Evolutionary conservation across 1,140 invertebrate species (phyloP), one percentile per base, ranked within the genome.

Genomic region (Rhyzopertha dominica): DNA sequence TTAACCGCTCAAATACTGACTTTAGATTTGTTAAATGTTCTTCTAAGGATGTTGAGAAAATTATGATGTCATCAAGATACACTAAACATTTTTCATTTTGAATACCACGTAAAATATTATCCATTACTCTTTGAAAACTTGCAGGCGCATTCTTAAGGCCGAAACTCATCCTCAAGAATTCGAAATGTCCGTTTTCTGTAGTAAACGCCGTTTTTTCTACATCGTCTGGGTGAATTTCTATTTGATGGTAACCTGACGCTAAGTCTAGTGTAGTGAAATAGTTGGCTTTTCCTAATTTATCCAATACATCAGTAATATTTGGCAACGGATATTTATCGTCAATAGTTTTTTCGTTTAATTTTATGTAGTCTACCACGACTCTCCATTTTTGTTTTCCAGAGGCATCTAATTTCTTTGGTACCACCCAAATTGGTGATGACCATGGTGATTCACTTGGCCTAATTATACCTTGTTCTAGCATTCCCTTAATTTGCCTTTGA

Each of bases 221-320:
- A 26, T 45, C 41, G 26, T 44, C 36, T 37, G 41, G 20, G 13
- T 42, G 2, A 38, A 56, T 38, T 46, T 47, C 9, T 20, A 54
- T 51, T 31, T 47, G 51, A 14, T 46, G 34, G 14, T 45, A 53
- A 8, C 45, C 42, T 2, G 18, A 16, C 1, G 39, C 39, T 9
- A 54, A 17, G 17, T 55, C 56, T 1, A 51, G 17, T 8, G 36
- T 42, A 1, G 38, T 42, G 23, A 54, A 75, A 41, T 64, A 72
- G 28, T 59, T 54, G 5, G 58, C 51, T 3, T 59, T 58, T 4
- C 60, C 59, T 39, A 78, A 39, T 19, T 56, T 44, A 48, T 71
- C 58, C 12, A 77, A 49, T 9, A 62, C 55, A 3, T 59, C 42
- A 7, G 13, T 35, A 8, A 59, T 57, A 7, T 53, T 50, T 1